phyloP scores from a whole-genome alignment of 2,113 vertebrate species.

The Bubo blakistoni region DNA sequence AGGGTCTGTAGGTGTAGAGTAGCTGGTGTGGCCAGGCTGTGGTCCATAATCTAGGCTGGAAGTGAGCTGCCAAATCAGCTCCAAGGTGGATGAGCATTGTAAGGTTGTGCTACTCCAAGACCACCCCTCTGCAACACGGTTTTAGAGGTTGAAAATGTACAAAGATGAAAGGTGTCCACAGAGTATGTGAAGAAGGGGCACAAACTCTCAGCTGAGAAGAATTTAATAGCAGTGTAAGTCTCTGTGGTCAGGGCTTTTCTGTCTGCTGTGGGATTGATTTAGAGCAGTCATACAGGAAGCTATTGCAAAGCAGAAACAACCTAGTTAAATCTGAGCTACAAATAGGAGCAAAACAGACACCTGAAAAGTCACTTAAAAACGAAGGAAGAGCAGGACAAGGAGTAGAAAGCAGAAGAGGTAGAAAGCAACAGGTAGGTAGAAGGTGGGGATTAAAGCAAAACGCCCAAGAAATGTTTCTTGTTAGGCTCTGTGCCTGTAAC shows the following conservation, averaged over 20 bases:
- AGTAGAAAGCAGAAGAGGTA: neutral
- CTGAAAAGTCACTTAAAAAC: neutral
- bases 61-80: neutral
- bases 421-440: neutral
- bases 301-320: neutral
- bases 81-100: fast-evolving
- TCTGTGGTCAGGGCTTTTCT: neutral
- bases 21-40: neutral
- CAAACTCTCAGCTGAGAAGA: neutral
- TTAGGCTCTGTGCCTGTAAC: neutral
- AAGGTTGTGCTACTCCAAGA: neutral
- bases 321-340: neutral
- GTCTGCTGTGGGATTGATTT: neutral
- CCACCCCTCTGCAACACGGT: fast-evolving
- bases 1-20: neutral
- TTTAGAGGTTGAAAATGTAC: neutral
- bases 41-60: neutral
- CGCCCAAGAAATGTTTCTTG: neutral
- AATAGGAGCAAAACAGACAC: neutral
- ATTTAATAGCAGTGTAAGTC: neutral
- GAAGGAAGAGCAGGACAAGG: neutral
- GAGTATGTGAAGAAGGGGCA: neutral
- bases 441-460: neutral
- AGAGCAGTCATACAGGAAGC: neutral
- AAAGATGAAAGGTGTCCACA: neutral